Percentiles rank a stretch among this genome's conserved stretches.
Conservation (phyloP, 2,113 vertebrate genomes). For the Triplophysa tibetana region DNA sequence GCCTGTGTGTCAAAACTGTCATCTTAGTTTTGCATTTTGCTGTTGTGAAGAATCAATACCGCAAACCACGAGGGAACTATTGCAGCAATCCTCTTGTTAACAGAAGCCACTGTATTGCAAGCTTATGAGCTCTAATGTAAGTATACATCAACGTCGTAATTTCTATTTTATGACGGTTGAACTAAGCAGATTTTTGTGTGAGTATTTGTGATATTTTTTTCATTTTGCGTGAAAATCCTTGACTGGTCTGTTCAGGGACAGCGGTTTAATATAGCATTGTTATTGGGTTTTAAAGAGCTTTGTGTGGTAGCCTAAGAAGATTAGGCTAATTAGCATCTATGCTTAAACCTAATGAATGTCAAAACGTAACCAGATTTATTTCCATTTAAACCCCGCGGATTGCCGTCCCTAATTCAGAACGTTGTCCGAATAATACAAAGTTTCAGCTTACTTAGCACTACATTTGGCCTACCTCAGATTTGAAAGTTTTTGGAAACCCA, state of each 20-base stretch:
- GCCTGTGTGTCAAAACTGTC: constrained; percentile 17
- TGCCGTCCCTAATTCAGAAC: constrained; percentile 9
- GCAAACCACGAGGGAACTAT: constrained; percentile 9
- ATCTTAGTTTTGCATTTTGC: constrained; percentile 33
- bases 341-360: constrained; percentile 39
- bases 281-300: constrained; percentile 22
- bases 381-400: constrained; percentile 36
- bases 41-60: constrained; percentile 25
- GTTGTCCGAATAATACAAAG: neutral
- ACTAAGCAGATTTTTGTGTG: neutral
- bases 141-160: neutral
- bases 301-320: constrained; percentile 38
- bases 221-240: neutral
- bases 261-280: constrained; percentile 25
- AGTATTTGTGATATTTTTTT: neutral
- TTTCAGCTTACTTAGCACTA: constrained; percentile 8
- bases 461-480: neutral
- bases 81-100: constrained; percentile 13
- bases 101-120: neutral
- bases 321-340: constrained; percentile 42
- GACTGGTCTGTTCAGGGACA: neutral
- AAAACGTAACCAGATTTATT: constrained; percentile 33
- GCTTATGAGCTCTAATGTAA: neutral
- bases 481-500: neutral
- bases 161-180: neutral